Evolutionary conservation across 2,888 invertebrate genomes (phyloP), one percentile per base, ranked within the genome.

Genomic region (Andricus curvator): DNA sequence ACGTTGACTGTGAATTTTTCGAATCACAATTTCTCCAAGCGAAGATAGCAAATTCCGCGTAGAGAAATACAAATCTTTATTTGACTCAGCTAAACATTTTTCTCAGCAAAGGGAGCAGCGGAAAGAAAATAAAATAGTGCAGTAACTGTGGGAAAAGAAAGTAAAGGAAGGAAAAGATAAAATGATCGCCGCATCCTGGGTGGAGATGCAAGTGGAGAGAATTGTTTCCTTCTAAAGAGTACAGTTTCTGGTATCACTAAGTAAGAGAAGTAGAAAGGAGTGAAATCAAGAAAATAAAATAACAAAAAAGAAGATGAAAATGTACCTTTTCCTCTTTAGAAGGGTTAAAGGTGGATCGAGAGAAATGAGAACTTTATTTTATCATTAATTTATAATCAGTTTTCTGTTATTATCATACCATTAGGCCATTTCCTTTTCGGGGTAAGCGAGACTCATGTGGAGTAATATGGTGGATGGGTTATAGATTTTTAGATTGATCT

Each of bases 11-110:
- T 0, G 9, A n/a, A 56, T 56, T 56, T 56, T 20, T 9, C 2
- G n/a, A 56, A 56, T 56, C 56, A n/a, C n/a, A 51, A 56, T 56
- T 56, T 62, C 25, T 62, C 62, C 22, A 62, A 62, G 62, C n/a
- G 68, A 81, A 82, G 77, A 67, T 82, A 44, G 15, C 81, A 78
- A 78, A 82, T 81, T 79, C 79, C 79, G 4, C 44, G 51, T 11
- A 74, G 74, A 74, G n/a, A 56, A 56, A 56, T 29, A 70, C 70
- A 74, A 74, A 74, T 56, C 51, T 74, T 74, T 74, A 74, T 74
- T 74, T 74, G 51, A 70, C 29, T 70, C n/a, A 56, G 74, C 51
- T 74, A 74, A 74, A 74, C 74, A 74, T 74, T 74, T 51, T 74
- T 17, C 48, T 25, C 17, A 51, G 22, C n/a, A 77, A 25, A 25